Evolutionary conservation across 2,113 vertebrate genomes (phyloP).

Genomic region (Chloropsis cyanopogon): DNA sequence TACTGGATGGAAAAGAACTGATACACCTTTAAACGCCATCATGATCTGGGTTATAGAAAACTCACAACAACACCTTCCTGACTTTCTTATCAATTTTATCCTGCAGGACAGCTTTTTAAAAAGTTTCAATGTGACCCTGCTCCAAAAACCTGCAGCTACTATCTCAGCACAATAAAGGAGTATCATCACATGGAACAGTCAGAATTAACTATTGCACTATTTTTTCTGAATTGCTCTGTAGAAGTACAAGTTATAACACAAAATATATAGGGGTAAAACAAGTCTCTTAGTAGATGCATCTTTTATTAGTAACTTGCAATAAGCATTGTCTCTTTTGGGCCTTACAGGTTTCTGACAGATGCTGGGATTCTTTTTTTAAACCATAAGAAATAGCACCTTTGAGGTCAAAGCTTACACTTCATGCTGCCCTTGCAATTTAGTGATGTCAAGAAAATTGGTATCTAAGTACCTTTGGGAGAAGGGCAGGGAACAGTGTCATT

Average conservation of each 20-base stretch:
- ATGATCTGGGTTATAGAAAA: neutral
- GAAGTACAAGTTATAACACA: neutral
- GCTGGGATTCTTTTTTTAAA: neutral
- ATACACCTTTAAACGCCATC: neutral
- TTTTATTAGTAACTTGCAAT: neutral
- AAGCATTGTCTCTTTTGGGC: neutral
- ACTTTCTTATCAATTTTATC: neutral
- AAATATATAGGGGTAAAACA: neutral
- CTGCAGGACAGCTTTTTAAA: neutral
- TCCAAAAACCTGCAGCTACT: neutral
- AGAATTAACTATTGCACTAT: neutral
- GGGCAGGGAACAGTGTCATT: neutral
- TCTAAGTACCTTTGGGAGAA: neutral
- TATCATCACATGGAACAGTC: neutral
- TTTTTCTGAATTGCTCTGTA: neutral
- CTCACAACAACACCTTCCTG: neutral
- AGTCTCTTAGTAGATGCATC: neutral
- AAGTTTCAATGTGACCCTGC: neutral
- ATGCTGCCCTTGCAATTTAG: neutral
- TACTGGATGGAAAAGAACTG: neutral
- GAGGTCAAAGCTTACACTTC: constrained; percentile 5
- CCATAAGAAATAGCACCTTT: neutral
- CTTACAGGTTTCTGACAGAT: neutral
- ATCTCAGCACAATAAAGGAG: neutral
- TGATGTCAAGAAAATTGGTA: neutral